Evolutionary conservation across 2,797 vertebrate genomes (phyloP), one percentile per base, ranked within the genome.

Genomic region (Pristis pectinata): DNA sequence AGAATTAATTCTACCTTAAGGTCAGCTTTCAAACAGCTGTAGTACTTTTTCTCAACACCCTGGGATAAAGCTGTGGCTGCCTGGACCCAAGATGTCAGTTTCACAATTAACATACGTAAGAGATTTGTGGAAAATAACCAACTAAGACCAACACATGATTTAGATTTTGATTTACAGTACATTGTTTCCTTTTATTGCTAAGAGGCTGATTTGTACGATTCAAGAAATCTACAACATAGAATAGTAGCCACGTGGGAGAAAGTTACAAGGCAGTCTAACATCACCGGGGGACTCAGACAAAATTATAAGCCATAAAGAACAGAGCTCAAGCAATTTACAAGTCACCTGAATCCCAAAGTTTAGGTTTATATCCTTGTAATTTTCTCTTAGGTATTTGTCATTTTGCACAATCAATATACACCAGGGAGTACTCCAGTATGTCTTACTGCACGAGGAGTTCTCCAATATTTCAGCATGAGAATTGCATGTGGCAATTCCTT

Each of bases 331-430:
- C 61, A 91, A 67, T 91, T 91, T 91, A 91, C 59, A 91, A 91
- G 87, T 91, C 87, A 91, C 61, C 61, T 91, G 87, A 91, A 91
- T 91, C 61, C 19, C 87, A 67, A 91, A 91, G 87, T 91, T 89
- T 91, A 67, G n/a, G n/a, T 91, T 91, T 41, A 44, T 91, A 91
- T 67, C 19, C 87, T 41, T 91, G 61, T 67, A 91, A 91, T 91
- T 67, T 37, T 67, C 87, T 91, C 61, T n/a, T 41, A 24, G 59
- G 61, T 91, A 41, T 67, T 91, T 67, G 87, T 91, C 37, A 67
- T 91, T 91, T 67, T 91, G 64, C 64, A 67, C 83, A 91, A 91
- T 67, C 87, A 91, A 91, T 67, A 91, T 67, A 67, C n/a, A 91
- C 59, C 34, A 41, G 59, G 64, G 56, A 89, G 5, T 37, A 89